A percentile compares a stretch with the other conserved stretches of the same genome.
phyloP scores from a whole-genome alignment of 2,888 invertebrate genomes.

The Agrotis clavis region DNA sequence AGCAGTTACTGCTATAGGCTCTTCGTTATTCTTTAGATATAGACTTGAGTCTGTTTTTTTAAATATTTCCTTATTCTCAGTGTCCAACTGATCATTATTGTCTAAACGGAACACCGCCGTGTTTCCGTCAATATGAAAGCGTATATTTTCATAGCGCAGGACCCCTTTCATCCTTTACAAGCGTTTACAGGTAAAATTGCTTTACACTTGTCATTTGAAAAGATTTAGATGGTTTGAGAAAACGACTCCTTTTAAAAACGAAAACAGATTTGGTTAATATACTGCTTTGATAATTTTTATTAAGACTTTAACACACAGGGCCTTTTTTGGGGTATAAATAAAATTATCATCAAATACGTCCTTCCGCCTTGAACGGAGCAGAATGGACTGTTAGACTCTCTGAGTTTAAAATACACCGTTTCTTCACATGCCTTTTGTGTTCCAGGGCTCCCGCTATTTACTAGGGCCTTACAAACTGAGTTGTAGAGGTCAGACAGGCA shows the following conservation, averaged over 20 bases:
- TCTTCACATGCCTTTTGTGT: no score
- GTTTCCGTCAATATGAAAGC: slow-evolving; percentile 34
- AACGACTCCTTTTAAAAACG: slow-evolving; percentile 18
- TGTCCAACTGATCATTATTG: slow-evolving; percentile 9
- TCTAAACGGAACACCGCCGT: slow-evolving; percentile 8
- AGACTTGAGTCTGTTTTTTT: not conserved
- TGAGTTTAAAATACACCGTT: no score
- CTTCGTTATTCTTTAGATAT: no score
- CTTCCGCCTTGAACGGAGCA: no score
- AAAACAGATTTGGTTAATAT: not conserved
- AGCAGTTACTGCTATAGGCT: no score
- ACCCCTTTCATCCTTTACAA: slow-evolving; percentile 35
- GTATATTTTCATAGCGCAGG: slow-evolving; percentile 41
- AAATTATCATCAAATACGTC: no score
- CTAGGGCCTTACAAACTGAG: not conserved
- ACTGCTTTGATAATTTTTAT: no score
- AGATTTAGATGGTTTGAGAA: slow-evolving; percentile 32
- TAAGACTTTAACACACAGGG: no score
- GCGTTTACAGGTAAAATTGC: slow-evolving; percentile 54
- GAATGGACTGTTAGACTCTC: no score
- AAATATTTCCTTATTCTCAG: not conserved
- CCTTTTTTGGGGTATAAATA: no score
- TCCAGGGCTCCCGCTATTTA: no score
- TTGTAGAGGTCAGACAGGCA: not conserved
- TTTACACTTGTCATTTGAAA: slow-evolving; percentile 44